Evolutionary conservation across 1,140 invertebrate genomes (phyloP).

Genomic region (Acromyrmex charruanus): DNA sequence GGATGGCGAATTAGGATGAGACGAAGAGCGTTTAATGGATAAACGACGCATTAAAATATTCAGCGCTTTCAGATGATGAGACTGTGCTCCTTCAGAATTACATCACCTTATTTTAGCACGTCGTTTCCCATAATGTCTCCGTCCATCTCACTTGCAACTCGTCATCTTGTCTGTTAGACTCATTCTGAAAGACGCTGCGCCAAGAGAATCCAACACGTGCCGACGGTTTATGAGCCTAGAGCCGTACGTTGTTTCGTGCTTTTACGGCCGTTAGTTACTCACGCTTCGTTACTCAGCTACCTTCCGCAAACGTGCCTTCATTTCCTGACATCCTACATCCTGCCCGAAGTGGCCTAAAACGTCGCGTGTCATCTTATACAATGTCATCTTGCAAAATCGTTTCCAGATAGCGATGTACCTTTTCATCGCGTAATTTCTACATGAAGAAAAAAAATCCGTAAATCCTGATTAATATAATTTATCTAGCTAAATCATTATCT

Average conservation of each 20-base stretch:
- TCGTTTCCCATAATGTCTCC: conserved; percentile 43
- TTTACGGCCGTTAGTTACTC: conserved; percentile 75
- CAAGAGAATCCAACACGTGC: conserved; percentile 64
- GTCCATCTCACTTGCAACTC: background rate
- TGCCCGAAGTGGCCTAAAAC: conserved; percentile 4
- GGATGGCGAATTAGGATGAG: background rate
- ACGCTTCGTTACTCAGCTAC: conserved; percentile 72
- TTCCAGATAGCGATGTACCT: background rate
- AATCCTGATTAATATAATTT: background rate
- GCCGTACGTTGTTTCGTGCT: conserved; percentile 71
- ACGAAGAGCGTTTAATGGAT: background rate
- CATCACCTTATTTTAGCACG: conserved; percentile 33
- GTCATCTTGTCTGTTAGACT: conserved; percentile 44
- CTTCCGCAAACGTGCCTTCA: conserved; percentile 59
- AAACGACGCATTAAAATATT: conserved; percentile 29
- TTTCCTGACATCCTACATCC: conserved; percentile 42
- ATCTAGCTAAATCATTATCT: background rate
- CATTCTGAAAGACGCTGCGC: conserved; percentile 40
- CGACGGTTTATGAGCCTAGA: conserved; percentile 66
- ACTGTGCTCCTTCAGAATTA: conserved; percentile 32
- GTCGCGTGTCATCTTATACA: conserved; percentile 26
- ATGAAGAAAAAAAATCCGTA: background rate
- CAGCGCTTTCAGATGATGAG: background rate
- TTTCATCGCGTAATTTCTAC: background rate
- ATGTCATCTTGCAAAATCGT: conserved; percentile 13